Base-by-base conservation (phyloP, 2,888 invertebrate genomes). In the Lasioglossum marginatum region DNA sequence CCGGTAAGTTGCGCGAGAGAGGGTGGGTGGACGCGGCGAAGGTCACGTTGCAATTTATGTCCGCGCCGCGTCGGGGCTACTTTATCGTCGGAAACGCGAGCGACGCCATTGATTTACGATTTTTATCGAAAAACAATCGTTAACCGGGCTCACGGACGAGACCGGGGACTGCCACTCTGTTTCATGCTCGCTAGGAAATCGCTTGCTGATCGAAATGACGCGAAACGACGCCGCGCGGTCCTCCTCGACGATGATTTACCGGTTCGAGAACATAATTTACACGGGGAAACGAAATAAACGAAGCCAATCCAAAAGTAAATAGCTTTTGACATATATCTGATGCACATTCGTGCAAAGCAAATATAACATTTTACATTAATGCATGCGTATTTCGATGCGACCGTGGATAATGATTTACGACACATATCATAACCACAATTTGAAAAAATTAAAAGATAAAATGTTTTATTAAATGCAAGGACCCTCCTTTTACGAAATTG, bases 31-130 rank as follows among this genome's bases (percentile, higher is more conserved):
- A 57, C 63, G 71, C 63, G 31, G 34, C 77, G 77, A 87, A 82
- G 86, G 85, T 79, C 85, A 71, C 77, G 82, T 80, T 79, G 82
- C 82, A 87, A 87, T 87, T 87, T 85, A 87, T 82, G 70, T 71
- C 63, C 70, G 23, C 63, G 27, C 73, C 68, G 31, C 37, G 27
- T 19, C 34, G 23, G 43, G 63, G 81, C 43, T 63, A 60, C 45
- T 85, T 85, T 86, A 86, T 81, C 81, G 81, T 40, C 45, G 52
- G 66, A 63, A 77, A 81, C 70, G 79, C 57, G 80, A 76, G 52
- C 27, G 34, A 12, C 82, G 45, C 66, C 43, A 31, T 72, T 84
- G 85, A 85, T 85, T 83, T 85, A 85, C 63, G 83, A 83, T 80
- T 80, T 77, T 74, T 79, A 83, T 83, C 85, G 79, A 77, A 52